These are phyloP conservation scores for Papilio demoleus DNA, from an alignment of 2,888 invertebrate species.

Conservation along the genomic window DNA sequence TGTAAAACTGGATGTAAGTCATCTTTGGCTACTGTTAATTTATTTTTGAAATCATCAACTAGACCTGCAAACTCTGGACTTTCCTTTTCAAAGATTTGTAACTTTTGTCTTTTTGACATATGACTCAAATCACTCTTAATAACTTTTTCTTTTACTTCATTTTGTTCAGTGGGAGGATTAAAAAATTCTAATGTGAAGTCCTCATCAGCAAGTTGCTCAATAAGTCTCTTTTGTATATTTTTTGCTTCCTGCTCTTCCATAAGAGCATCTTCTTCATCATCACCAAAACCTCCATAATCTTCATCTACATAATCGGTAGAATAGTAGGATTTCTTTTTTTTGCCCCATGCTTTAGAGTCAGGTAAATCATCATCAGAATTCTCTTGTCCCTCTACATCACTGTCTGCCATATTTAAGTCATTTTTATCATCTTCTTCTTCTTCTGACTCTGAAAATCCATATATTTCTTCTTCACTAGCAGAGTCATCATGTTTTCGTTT, in stretches of 20 bases:
- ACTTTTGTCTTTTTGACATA: conserved; percentile 89
- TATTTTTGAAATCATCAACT: conserved; percentile 90
- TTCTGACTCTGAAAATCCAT: conserved; percentile 83
- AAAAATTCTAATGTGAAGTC: conserved; percentile 88
- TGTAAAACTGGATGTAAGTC: conserved; percentile 87
- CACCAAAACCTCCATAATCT: conserved; percentile 89
- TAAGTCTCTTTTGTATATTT: conserved; percentile 89
- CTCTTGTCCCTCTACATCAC: conserved; percentile 91
- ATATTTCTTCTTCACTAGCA: conserved; percentile 85
- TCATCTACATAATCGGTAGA: conserved; percentile 95
- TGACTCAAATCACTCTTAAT: conserved; percentile 90
- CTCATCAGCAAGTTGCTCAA: conserved; percentile 90
- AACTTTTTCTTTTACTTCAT: conserved; percentile 79
- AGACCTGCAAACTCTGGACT: conserved; percentile 93
- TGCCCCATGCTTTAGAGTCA: conserved; percentile 94
- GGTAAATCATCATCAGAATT: conserved; percentile 88
- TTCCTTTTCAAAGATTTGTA: conserved; percentile 91
- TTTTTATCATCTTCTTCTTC: conserved; percentile 74
- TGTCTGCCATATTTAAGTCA: conserved; percentile 83
- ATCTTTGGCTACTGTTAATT: conserved; percentile 86
- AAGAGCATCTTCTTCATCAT: conserved; percentile 88
- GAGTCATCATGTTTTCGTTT: conserved; percentile 79
- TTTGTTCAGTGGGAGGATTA: conserved; percentile 65
- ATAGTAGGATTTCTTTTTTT: conserved; percentile 90
- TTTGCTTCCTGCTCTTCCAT: conserved; percentile 93